These are phyloP conservation scores for Helicolenus hilgendorfi DNA, from an alignment of 2,797 vertebrate genomes.

Conservation along the genomic window DNA sequence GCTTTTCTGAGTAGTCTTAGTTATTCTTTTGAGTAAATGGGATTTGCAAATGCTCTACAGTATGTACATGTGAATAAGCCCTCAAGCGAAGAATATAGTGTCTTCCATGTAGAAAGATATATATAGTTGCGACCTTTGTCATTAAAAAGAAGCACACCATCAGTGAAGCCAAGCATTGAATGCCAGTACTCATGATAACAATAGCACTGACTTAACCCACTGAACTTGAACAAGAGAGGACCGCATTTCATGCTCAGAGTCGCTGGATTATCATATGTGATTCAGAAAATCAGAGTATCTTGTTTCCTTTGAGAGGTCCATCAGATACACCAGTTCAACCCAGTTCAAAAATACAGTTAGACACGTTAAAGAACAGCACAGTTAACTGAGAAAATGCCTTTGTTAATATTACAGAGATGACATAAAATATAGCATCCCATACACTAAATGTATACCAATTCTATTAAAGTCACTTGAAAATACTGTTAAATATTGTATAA, in stretches of 20 bases:
- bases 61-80: not conserved
- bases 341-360: slow-evolving; percentile 17
- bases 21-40: slow-evolving; percentile 20
- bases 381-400: slow-evolving; percentile 1
- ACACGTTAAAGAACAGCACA: slow-evolving; percentile 8
- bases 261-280: slow-evolving; percentile 30
- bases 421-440: not conserved
- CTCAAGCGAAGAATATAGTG: not conserved
- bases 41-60: slow-evolving; percentile 16
- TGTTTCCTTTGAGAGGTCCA: slow-evolving; percentile 21
- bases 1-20: not conserved
- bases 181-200: slow-evolving; percentile 60
- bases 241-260: slow-evolving; percentile 29
- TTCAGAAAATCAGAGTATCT: slow-evolving; percentile 32
- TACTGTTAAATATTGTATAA: not conserved
- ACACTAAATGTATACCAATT: not conserved
- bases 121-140: slow-evolving; percentile 61
- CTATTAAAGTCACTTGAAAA: not conserved
- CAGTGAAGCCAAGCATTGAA: slow-evolving; percentile 56
- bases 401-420: not conserved
- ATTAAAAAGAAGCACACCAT: slow-evolving; percentile 34
- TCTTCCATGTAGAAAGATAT: slow-evolving; percentile 40
- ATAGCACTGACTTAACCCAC: slow-evolving; percentile 61
- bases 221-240: slow-evolving; percentile 54
- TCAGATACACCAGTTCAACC: not conserved